Base-by-base conservation (phyloP, 2,888 invertebrate genomes). In the Sepiola atlantica region DNA sequence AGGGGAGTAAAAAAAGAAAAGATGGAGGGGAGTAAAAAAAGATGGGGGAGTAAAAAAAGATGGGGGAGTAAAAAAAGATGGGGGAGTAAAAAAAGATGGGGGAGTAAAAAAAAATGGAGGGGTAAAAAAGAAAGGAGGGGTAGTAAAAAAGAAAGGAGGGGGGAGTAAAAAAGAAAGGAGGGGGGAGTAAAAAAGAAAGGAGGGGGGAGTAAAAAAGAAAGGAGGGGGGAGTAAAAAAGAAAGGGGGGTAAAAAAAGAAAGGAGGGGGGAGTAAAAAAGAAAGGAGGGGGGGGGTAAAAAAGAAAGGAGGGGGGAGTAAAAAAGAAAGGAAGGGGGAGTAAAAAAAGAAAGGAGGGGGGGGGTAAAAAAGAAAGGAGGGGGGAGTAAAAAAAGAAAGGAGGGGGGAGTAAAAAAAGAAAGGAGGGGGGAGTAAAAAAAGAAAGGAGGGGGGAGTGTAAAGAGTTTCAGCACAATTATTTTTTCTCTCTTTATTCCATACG, bases 1-100 rank as follows among this genome's bases (percentile, higher is more conserved):
- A 55, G 32, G 14, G 28, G n/a, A 92, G 91, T 32, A 91, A 94
- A 54, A 55, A 93, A 92, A 6, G 16, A 94, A n/a, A 35, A 45
- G 45, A 4, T 2, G 45, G 45, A 45, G 24, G 55, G 55, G 32
- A 54, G 54, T 54, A 94, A 94, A 18, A 91, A 92, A n/a, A 20
- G 91, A 55, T 91, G 90, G 24, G 91, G 94, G 35, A 94, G 94
- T 91, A 94, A 91, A 57, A 12, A 94, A 77, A 54, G 57, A n/a
- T 10, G 91, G 91, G n/a, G 32, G 92, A 35, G 91, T 57, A 32
- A 91, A 45, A 90, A 92, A 91, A 32, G 57, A 92, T 91, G 61
- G 92, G 3, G 12, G 12, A 45, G 55, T 94, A 45, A 91, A 91
- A 45, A 94, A 91, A 55, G 91, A 91, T 14, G 28, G 12, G 28